These are phyloP conservation scores for Drosophila cardini DNA, from an alignment of 1,140 invertebrate species.

Conservation along the genomic window DNA sequence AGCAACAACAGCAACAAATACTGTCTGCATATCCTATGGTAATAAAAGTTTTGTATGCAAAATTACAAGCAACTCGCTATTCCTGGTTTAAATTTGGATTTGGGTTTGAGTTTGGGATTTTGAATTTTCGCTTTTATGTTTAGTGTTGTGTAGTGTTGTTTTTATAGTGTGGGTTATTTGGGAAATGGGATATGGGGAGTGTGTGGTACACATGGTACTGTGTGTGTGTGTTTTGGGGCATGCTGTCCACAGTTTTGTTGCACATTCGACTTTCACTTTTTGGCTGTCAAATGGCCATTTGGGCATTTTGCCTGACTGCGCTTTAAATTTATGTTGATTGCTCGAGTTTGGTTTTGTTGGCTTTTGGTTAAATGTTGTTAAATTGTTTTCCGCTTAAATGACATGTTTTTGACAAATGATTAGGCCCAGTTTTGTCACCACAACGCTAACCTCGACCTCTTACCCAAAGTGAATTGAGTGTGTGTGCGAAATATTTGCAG, in stretches of 20 bases:
- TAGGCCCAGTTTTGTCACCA: conserved; percentile 38
- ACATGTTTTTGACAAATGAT: conserved; percentile 80
- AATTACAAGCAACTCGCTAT: conserved; percentile 63
- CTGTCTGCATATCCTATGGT: conserved; percentile 66
- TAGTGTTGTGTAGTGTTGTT: not conserved
- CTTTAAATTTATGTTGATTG: conserved; percentile 83
- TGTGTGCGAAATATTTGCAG: not conserved
- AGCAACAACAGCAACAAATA: conserved; percentile 29
- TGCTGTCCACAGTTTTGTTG: conserved; percentile 51
- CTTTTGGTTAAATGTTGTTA: conserved; percentile 65
- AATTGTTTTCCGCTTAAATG: conserved; percentile 69
- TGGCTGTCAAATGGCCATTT: conserved; percentile 72
- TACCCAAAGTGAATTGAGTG: not conserved
- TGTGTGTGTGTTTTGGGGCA: conserved; percentile 27
- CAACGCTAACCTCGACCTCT: conserved; percentile 39
- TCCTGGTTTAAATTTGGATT: conserved; percentile 16
- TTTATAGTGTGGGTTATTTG: conserved; percentile 1
- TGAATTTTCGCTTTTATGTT: not conserved
- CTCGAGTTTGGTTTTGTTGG: conserved; percentile 53
- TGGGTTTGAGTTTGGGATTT: conserved; percentile 49
- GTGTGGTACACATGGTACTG: too few species aligned
- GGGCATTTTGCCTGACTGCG: conserved; percentile 67
- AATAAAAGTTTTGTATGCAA: conserved; percentile 77
- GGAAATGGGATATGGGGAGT: conserved; percentile 3
- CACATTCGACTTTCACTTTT: conserved; percentile 81